Conservation (phyloP, 1,140 invertebrate species). For the Liolophura sinensis region DNA sequence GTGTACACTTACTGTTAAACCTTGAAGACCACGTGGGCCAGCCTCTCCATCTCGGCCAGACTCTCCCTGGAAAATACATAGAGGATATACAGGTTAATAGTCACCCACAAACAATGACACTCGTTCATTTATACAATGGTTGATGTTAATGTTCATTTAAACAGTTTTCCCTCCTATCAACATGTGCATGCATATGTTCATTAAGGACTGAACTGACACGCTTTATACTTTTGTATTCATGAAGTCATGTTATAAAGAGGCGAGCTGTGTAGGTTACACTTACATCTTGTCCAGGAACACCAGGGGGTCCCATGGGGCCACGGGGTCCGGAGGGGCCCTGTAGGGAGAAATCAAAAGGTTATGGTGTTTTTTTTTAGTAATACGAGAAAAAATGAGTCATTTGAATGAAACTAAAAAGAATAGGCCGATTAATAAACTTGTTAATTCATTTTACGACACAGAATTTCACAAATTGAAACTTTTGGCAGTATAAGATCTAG, state of each 20-base stretch:
- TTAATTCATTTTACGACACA: not conserved
- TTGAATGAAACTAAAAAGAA: not conserved
- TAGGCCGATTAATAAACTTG: not conserved
- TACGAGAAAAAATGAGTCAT: not conserved
- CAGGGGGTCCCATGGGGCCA: conserved; percentile 40
- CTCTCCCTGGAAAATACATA: conserved; percentile 35
- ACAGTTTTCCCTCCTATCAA: not conserved
- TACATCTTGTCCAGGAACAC: conserved; percentile 44
- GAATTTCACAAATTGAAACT: not conserved
- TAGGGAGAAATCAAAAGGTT: conserved; percentile 15
- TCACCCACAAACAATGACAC: not conserved
- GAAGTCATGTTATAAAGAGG: not conserved
- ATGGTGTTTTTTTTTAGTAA: conserved; percentile 16
- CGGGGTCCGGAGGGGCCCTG: conserved; percentile 36
- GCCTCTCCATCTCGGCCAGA: conserved; percentile 47
- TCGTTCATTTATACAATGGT: not conserved
- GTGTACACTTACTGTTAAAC: conserved; percentile 35
- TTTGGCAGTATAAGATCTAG: conserved; percentile 3
- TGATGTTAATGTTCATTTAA: not conserved
- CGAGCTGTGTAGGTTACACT: conserved; percentile 18
- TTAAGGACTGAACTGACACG: not conserved
- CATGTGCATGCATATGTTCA: not conserved
- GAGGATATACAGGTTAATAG: not conserved
- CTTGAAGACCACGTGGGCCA: conserved; percentile 38
- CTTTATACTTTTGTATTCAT: not conserved